phyloP scores from a whole-genome alignment of 2,888 invertebrate species.

The Xestia xanthographa region DNA sequence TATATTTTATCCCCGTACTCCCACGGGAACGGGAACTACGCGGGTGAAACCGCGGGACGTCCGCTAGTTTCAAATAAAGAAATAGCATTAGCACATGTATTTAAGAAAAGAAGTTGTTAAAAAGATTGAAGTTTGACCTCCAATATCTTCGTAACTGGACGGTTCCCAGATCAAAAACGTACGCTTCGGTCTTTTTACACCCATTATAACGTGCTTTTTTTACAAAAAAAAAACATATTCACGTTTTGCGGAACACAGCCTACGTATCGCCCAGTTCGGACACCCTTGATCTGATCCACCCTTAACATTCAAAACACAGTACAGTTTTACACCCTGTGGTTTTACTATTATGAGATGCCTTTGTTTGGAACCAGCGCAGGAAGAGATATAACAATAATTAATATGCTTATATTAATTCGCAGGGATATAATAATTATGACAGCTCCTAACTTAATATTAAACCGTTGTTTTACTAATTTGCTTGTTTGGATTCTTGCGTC shows the following conservation, averaged over 20 bases:
- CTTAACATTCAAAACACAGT: constrained; percentile 27
- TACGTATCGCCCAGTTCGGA: background rate
- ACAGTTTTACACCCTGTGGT: constrained; percentile 38
- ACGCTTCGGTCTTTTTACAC: too few species aligned
- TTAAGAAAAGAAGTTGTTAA: too few species aligned
- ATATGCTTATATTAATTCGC: background rate
- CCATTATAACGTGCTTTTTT: background rate
- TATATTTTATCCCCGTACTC: too few species aligned
- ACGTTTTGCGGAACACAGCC: background rate
- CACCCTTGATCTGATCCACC: constrained; percentile 1
- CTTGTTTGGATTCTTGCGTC: background rate
- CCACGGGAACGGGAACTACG: too few species aligned
- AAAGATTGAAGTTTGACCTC: too few species aligned
- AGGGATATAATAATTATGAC: constrained; percentile 27
- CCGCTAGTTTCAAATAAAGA: too few species aligned
- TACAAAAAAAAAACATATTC: background rate
- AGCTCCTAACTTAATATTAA: constrained; percentile 16
- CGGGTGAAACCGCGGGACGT: too few species aligned
- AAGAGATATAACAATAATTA: constrained; percentile 5
- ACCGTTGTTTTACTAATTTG: background rate
- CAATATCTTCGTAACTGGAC: too few species aligned
- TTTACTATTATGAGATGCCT: constrained; percentile 51
- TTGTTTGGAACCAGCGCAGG: constrained; percentile 41
- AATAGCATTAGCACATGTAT: too few species aligned
- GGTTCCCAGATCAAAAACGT: too few species aligned